Percentiles rank a stretch among this genome's conserved stretches.
Conservation (phyloP, 2,113 vertebrate genomes). For the Stercorarius parasiticus region DNA sequence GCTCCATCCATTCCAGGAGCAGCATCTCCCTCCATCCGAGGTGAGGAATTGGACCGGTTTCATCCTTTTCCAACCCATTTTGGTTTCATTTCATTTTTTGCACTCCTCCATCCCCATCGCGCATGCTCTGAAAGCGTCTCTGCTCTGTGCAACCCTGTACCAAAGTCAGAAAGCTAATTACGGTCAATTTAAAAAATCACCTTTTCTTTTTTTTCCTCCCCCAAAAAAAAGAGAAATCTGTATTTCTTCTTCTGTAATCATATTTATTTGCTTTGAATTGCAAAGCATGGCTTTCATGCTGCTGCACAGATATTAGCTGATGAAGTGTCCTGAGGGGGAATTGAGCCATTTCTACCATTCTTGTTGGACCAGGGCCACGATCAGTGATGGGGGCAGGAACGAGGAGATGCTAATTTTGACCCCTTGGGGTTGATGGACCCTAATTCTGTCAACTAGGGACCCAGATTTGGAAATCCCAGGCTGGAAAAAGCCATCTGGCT, state of each 20-base stretch:
- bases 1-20: neutral
- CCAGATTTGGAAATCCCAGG: neutral
- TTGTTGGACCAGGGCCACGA: accelerated
- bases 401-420: neutral
- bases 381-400: neutral
- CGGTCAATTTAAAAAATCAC: accelerated
- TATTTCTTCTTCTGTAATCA: neutral
- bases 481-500: neutral
- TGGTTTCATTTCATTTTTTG: neutral
- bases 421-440: neutral
- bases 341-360: neutral
- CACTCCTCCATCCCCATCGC: accelerated
- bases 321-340: neutral
- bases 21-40: neutral
- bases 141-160: accelerated
- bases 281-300: neutral
- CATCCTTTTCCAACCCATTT: neutral
- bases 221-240: neutral
- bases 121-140: neutral
- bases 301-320: neutral
- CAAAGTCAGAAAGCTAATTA: neutral
- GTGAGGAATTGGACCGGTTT: neutral
- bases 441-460: neutral
- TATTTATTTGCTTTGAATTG: neutral
- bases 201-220: accelerated